Base-by-base conservation (phyloP, 2,797 vertebrate species). In the Falco cherrug region DNA sequence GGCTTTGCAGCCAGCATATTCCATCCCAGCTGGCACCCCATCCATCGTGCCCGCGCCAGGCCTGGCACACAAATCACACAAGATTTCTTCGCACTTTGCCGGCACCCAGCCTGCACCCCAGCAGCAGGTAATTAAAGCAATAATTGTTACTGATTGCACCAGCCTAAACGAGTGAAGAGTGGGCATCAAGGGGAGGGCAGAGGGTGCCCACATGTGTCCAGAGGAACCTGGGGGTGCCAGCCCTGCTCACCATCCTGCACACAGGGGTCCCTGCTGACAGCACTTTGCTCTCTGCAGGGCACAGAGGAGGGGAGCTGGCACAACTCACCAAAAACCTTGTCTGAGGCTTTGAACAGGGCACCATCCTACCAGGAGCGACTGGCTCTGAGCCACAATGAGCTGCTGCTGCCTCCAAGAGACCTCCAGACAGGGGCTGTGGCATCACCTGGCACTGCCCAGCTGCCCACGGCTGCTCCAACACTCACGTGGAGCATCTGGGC, bases 101-200 rank as follows among this genome's bases (percentile, higher is more conserved):
- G 95, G 97, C 25, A 51, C 91, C 96, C 90, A 37, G 97, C 96
- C 97, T 96, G 95, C 22, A 64, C 87, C 90, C 96, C 37, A 73
- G 98, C 98, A 98, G 98, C 98, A 98, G 97, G 98, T 98, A 98
- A 98, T 98, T 98, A 98, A 98, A 98, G 97, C 96, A 97, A 94
- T 98, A 98, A 98, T 98, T 97, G 98, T 98, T 97, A 95, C 97
- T 98, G 98, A 98, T 98, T 97, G 97, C 67, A 68, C 88, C 53
- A 83, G 97, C 94, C 96, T 93, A 95, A 98, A 98, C 10, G 71
- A 97, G 97, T 95, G 94, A 97, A 96, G 76, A 65, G 76, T 87
- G 73, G 60, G 80, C 13, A 14, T 31, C 24, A 9, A 13, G 18
- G 24, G 45, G 53, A 84, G 77, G 41, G 45, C 16, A 78, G 41